Base-by-base conservation (phyloP, 2,113 vertebrate species). In the Ovibos moschatus region DNA sequence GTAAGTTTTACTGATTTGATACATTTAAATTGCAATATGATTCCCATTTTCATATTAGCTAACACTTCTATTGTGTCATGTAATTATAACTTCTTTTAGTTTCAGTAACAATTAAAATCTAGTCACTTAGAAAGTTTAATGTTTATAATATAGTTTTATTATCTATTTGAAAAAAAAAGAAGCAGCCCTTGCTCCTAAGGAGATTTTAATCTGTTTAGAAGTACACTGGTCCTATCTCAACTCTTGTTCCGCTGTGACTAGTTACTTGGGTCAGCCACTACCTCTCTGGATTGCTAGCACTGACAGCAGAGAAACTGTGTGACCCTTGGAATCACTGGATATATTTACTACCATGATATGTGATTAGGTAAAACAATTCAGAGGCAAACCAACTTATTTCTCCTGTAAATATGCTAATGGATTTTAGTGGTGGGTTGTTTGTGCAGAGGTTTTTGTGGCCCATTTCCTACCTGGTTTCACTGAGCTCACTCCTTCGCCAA, bases 401-500 rank as follows among this genome's bases (percentile, higher is more conserved):
- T 94, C 23, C 71, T 67, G 15, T 30, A 57, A 89, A n/a, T 53
- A 47, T 19, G 27, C n/a, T 45, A 45, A 53, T 58, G 14, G 0
- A 15, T 71, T 64, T 57, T 64, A 71, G 87, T 36, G 47, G 10
- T 6, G 30, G 27, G 67, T 28, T 84, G 13, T n/a, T 82, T 30
- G 25, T 57, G 27, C 7, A 23, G 45, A 74, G 28, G 21, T 19
- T 78, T 43, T 78, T 62, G 21, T 36, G 55, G 60, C 50, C 17
- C 98, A 23, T 64, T 67, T 87, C 60, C 95, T 85, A 99, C 99
- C 99, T 98, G 99, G 98, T 86, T 99, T 99, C 74, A 99, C 98
- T 12, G 99, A 98, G 1, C 98, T 98, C 89, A 99, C 99, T 93
- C 99, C 99, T 6, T 99, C 98, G 0, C 96, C 99, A 0, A 99